phyloP scores from a whole-genome alignment of 2,888 invertebrate species.

The Xestoiulus laeticollis region DNA sequence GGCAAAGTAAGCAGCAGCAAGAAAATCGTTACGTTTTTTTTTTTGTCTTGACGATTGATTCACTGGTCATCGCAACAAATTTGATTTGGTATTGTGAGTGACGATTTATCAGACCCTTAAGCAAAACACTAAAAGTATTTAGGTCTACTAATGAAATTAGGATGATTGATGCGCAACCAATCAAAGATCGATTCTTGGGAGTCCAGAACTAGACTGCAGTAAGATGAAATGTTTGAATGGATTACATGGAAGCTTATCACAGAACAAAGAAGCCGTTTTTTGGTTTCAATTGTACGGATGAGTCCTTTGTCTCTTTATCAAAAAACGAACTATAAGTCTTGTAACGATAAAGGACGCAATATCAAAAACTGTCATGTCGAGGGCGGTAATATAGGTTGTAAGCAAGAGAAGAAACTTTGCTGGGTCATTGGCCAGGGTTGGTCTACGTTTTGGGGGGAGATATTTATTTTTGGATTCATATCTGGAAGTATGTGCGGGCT shows the following conservation, averaged over 20 bases:
- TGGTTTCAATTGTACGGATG: conserved; percentile 1
- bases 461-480: conserved; percentile 34
- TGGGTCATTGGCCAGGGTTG: conserved; percentile 32
- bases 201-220: background rate
- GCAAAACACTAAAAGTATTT: background rate
- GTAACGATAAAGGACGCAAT: conserved; percentile 8
- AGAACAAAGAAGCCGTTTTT: conserved; percentile 5
- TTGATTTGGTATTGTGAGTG: background rate
- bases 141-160: background rate
- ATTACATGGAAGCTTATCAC: background rate
- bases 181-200: background rate
- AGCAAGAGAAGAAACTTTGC: background rate
- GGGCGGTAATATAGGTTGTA: background rate
- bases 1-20: background rate
- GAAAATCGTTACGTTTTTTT: background rate
- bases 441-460: conserved; percentile 13
- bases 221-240: too few species aligned
- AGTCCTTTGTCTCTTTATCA: background rate
- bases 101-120: background rate
- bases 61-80: background rate
- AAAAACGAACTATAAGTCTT: background rate
- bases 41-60: background rate
- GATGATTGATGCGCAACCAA: background rate
- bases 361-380: background rate
- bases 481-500: background rate